Base-by-base conservation (phyloP, 2,888 invertebrate genomes). In the Quadroppia sp. region DNA sequence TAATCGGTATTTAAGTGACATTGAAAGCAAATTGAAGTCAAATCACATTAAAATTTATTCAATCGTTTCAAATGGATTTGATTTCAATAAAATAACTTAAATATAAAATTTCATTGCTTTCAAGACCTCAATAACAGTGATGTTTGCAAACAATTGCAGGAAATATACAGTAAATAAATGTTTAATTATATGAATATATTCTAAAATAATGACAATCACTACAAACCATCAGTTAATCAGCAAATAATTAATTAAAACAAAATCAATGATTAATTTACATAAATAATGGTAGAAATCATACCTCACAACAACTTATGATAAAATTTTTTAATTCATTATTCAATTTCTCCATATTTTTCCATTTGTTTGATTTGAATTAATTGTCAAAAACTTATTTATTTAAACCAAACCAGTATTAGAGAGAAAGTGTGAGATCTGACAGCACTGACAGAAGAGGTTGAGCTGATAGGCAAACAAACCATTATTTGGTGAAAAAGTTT, bases 261-360 rank as follows among this genome's bases (percentile, higher is more conserved):
- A n/a, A 36, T 36, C 9, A 36, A 9, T 36, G 36, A 36, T n/a
- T n/a, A n/a, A n/a, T n/a, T n/a, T n/a, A n/a, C 40, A 45, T 15
- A 45, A 45, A 45, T 17, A 53, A 25, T 25, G 20, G 9, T 1
- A 61, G 17, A 61, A 32, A n/a, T n/a, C n/a, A n/a, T n/a, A n/a
- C n/a, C n/a, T n/a, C n/a, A n/a, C n/a, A n/a, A n/a, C n/a, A n/a
- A n/a, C n/a, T n/a, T n/a, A n/a, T n/a, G n/a, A n/a, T n/a, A n/a
- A n/a, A n/a, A n/a, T n/a, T n/a, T n/a, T n/a, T n/a, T n/a, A n/a
- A n/a, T n/a, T n/a, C n/a, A n/a, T n/a, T n/a, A n/a, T n/a, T 64
- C 1, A 23, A 64, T 7, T 64, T 64, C 28, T 64, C 64, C 64
- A 64, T 64, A 9, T 4, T 15, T 64, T 56, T 56, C 56, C 56